These are phyloP conservation scores for Riparia riparia DNA, from an alignment of 2,113 vertebrate genomes.

Conservation along the genomic window DNA sequence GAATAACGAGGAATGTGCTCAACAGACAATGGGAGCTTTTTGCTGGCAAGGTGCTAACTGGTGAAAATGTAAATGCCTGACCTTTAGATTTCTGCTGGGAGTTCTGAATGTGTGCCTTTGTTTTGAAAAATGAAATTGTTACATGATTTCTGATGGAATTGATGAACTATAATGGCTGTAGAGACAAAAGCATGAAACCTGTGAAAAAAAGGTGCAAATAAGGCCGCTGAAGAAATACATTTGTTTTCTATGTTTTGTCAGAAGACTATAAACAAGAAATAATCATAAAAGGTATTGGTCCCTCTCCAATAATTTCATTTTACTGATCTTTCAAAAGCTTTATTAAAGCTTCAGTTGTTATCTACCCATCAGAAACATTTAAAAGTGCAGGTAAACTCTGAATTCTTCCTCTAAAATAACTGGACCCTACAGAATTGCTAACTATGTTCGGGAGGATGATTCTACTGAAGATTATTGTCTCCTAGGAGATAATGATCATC, in stretches of 20 bases:
- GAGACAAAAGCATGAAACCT: background rate
- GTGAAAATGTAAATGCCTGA: constrained; percentile 13
- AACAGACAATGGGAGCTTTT: background rate
- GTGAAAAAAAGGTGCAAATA: background rate
- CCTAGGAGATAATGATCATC: constrained; percentile 7
- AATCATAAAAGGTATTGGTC: background rate
- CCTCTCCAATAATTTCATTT: background rate
- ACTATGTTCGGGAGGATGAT: background rate
- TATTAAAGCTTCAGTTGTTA: background rate
- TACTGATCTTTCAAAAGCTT: background rate
- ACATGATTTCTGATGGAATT: background rate
- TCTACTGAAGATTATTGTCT: background rate
- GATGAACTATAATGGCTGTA: background rate
- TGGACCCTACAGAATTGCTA: background rate
- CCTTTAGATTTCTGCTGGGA: constrained; percentile 21
- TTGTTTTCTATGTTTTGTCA: background rate
- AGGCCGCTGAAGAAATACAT: background rate
- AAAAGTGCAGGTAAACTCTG: background rate
- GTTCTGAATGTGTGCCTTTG: background rate
- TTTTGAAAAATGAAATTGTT: background rate
- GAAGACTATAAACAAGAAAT: background rate
- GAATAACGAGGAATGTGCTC: background rate
- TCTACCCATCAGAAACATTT: background rate
- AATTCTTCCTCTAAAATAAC: background rate
- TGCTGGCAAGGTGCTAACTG: background rate